phyloP scores from a whole-genome alignment of 2,113 vertebrate species.

The Phrynocephalus versicolor region DNA sequence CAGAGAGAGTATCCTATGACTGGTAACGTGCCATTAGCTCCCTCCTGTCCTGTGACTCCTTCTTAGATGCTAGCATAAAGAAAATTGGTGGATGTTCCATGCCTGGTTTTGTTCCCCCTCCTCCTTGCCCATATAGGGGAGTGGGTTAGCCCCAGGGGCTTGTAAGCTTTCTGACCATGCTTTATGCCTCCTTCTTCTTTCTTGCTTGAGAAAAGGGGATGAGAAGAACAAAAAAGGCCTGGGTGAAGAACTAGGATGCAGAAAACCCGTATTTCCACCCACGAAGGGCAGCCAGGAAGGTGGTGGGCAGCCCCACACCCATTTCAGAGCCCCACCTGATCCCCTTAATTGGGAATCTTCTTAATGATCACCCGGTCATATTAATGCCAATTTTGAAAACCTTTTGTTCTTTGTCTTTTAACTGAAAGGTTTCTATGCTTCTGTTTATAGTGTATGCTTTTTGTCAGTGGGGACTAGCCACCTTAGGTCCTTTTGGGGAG shows the following conservation, averaged over 20 bases:
- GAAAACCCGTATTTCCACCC: background rate
- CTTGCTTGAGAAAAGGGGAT: no score
- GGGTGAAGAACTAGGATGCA: background rate
- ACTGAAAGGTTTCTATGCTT: background rate
- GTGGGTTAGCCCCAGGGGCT: no score
- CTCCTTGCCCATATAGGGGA: background rate
- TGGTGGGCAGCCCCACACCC: no score
- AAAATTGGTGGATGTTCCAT: background rate
- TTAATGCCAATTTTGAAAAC: background rate
- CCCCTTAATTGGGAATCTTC: no score
- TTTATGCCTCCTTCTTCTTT: no score
- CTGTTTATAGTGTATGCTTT: no score
- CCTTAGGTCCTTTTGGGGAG: no score
- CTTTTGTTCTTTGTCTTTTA: background rate
- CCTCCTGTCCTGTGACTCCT: background rate
- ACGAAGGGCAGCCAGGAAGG: background rate
- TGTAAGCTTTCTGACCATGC: no score
- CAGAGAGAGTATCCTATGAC: background rate
- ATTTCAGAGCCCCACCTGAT: no score
- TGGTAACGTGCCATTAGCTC: background rate
- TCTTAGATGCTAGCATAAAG: background rate
- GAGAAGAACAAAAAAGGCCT: background rate
- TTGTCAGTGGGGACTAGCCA: no score
- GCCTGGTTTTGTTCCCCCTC: background rate
- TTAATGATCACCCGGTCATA: no score